phyloP scores from a whole-genome alignment of 2,797 vertebrate genomes.

The Lacerta bilineata region DNA sequence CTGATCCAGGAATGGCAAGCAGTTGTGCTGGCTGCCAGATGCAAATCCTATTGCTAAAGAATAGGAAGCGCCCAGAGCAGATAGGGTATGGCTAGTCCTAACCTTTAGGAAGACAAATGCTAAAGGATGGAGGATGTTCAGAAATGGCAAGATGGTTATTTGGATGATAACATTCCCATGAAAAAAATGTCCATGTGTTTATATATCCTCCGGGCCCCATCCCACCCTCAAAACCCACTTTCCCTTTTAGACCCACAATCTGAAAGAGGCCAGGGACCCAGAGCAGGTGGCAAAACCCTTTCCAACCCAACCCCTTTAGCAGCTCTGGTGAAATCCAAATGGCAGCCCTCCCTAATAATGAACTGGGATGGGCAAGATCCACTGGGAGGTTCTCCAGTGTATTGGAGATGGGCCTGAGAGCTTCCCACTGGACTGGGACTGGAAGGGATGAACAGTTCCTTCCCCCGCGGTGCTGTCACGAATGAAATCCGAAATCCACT shows the following conservation, averaged over 20 bases:
- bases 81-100: not conserved
- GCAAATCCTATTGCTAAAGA: not conserved
- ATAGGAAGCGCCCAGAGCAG: not conserved
- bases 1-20: not conserved
- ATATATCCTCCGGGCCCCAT: not conserved
- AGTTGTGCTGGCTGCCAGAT: not conserved
- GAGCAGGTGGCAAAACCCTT: not conserved
- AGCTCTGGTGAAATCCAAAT: too few relatives aligned
- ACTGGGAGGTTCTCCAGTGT: not conserved
- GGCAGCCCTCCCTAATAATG: too few relatives aligned
- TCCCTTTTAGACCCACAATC: not conserved
- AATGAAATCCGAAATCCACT: not conserved
- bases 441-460: too few relatives aligned
- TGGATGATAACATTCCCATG: not conserved
- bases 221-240: not conserved
- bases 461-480: too few relatives aligned
- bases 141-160: not conserved
- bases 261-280: too few relatives aligned
- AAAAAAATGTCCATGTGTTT: too few relatives aligned
- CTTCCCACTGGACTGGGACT: not conserved
- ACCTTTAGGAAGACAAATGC: not conserved
- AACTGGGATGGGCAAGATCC: too few relatives aligned
- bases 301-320: not conserved
- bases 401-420: not conserved
- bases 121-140: not conserved